These are phyloP conservation scores for Pterocles orientalis DNA, from an alignment of 2,113 vertebrate species.

Conservation along the genomic window DNA sequence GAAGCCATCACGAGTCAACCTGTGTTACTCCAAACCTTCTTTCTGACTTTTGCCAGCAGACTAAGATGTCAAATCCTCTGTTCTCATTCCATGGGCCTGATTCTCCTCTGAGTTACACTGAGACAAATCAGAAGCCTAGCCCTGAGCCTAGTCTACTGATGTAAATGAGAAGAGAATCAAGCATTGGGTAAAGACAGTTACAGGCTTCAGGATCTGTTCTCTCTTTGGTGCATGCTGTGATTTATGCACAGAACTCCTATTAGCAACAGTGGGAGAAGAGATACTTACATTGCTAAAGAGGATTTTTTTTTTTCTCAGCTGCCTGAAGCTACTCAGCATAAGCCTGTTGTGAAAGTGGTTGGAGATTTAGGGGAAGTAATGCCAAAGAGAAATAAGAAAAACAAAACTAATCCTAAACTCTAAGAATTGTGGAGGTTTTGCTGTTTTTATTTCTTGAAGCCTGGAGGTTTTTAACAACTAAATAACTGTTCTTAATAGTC, in stretches of 20 bases:
- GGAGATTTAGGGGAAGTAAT: constrained; percentile 34
- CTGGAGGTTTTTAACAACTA: not conserved
- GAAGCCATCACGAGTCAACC: not conserved
- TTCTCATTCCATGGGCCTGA: not conserved
- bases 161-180: not conserved
- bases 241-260: constrained; percentile 33
- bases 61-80: not conserved
- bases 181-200: not conserved
- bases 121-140: not conserved
- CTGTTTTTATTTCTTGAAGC: not conserved
- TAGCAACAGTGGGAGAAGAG: constrained; percentile 7
- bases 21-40: not conserved
- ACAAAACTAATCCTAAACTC: constrained; percentile 13
- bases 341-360: constrained; percentile 45
- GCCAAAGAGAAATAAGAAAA: constrained; percentile 12
- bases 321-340: constrained; percentile 47
- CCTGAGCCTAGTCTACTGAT: not conserved
- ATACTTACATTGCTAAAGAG: constrained; percentile 31
- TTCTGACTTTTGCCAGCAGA: not conserved
- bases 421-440: not conserved
- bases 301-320: constrained; percentile 31
- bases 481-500: not conserved
- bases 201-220: not conserved
- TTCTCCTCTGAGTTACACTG: not conserved
- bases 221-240: not conserved